phyloP scores from a whole-genome alignment of 2,113 vertebrate species.

The Tympanuchus pallidicinctus region DNA sequence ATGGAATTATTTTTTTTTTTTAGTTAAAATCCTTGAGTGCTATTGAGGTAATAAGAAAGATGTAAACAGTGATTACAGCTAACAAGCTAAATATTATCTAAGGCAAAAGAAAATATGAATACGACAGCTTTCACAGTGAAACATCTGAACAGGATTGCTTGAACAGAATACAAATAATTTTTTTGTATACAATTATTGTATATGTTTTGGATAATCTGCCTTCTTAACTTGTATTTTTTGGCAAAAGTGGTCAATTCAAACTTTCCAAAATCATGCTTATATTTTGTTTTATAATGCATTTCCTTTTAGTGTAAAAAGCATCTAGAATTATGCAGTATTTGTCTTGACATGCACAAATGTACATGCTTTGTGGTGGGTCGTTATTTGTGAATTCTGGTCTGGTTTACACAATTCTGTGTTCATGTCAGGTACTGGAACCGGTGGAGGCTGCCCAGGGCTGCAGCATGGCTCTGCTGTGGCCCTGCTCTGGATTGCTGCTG shows the following conservation, averaged over 20 bases:
- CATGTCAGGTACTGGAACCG: neutral
- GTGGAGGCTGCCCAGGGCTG: neutral
- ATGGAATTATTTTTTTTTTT: neutral
- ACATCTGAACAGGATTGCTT: neutral
- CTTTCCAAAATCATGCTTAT: neutral
- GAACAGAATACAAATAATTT: neutral
- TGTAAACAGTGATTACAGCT: neutral
- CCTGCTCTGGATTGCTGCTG: neutral
- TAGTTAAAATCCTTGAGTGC: neutral
- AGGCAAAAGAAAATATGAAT: neutral
- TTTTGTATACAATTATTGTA: neutral
- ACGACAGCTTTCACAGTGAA: neutral
- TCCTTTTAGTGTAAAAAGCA: neutral
- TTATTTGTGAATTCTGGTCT: neutral
- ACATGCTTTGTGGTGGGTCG: neutral
- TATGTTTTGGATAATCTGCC: neutral
- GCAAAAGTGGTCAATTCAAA: fast-evolving
- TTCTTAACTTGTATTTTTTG: neutral
- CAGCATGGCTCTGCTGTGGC: neutral
- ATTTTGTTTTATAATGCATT: neutral
- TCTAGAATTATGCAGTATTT: neutral
- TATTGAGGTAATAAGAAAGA: neutral
- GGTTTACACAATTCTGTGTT: neutral
- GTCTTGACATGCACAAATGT: neutral
- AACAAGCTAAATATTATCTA: neutral